Conservation (phyloP, 2,797 vertebrate species). For the Yasuhikotakia modesta region DNA sequence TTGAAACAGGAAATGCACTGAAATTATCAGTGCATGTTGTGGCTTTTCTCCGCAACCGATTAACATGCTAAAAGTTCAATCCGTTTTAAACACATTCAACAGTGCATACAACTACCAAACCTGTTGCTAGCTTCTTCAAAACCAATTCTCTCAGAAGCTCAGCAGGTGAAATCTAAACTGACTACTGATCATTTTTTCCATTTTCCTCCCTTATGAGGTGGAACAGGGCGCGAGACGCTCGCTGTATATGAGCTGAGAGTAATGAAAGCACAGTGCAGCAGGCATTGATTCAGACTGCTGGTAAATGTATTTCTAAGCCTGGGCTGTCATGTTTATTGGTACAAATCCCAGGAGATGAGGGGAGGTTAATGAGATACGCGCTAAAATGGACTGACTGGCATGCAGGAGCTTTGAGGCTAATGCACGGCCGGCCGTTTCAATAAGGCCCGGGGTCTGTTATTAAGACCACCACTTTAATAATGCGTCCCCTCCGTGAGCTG, state of each 20-base stretch:
- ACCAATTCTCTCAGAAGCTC: constrained; percentile 30
- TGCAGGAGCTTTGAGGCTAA: constrained; percentile 79
- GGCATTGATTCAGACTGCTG: constrained; percentile 74
- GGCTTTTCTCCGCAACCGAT: background rate
- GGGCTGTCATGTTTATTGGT: constrained; percentile 85
- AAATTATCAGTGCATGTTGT: background rate
- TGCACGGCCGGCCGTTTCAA: constrained; percentile 77
- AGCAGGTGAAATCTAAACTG: constrained; percentile 32
- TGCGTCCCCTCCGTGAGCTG: constrained; percentile 68
- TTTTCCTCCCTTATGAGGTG: constrained; percentile 41
- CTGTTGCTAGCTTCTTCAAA: constrained; percentile 23
- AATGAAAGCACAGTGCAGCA: constrained; percentile 66
- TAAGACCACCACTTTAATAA: constrained; percentile 75
- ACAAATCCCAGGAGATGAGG: constrained; percentile 77
- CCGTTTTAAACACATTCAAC: background rate
- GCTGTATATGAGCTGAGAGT: constrained; percentile 24
- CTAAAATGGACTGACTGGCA: constrained; percentile 68
- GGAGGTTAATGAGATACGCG: constrained; percentile 75
- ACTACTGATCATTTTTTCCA: constrained; percentile 46
- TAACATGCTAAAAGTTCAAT: constrained; percentile 21
- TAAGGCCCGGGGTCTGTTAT: constrained; percentile 76
- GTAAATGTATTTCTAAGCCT: constrained; percentile 83
- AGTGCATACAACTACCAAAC: background rate
- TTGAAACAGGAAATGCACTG: background rate
- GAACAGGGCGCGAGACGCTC: constrained; percentile 26